Base-by-base conservation (phyloP, 2,888 invertebrate species). In the Netelia fuscicornis region DNA sequence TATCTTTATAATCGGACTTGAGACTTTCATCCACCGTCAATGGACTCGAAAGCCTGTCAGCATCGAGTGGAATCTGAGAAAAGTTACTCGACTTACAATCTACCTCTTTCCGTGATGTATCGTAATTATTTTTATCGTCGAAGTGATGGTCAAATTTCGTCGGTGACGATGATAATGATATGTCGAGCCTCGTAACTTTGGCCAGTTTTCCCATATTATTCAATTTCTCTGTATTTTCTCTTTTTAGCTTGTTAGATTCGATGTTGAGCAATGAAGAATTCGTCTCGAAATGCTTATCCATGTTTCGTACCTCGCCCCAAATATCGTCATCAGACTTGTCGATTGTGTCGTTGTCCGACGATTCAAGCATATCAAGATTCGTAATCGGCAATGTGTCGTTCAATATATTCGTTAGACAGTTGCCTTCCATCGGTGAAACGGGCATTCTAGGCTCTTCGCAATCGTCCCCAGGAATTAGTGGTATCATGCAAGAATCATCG, bases 291-390 rank as follows among this genome's bases (percentile, higher is more conserved):
- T 86, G 25, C 62, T 84, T 87, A 17, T 89, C 89, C 10, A 90
- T 86, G n/a, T 87, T 87, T 11, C 84, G 78, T 5, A 91, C 89
- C 60, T 91, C 89, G 75, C 88, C 85, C 92, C 92, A 92, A 25
- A 90, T 89, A 37, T 91, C 90, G 54, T 91, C 90, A 58, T 91
- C 90, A 37, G 89, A 89, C 71, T 90, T 90, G n/a, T 89, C 89
- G n/a, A 88, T 78, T 3, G 88, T 88, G 23, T 90, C 90, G 17
- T 87, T 89, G 20, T 90, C 90, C 11, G 89, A 88, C 0, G 89
- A 89, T 23, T 90, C 88, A 5, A 90, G 82, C 23, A 89, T 88
- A 58, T 89, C 88, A 0, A 92, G 72, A 76, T 89, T 88, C 0
- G 88, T 89, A 20, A 91, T 90, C 5, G 91, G 90, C 48, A 89